Conservation (phyloP, 2,113 vertebrate species). For the Vimba vimba region DNA sequence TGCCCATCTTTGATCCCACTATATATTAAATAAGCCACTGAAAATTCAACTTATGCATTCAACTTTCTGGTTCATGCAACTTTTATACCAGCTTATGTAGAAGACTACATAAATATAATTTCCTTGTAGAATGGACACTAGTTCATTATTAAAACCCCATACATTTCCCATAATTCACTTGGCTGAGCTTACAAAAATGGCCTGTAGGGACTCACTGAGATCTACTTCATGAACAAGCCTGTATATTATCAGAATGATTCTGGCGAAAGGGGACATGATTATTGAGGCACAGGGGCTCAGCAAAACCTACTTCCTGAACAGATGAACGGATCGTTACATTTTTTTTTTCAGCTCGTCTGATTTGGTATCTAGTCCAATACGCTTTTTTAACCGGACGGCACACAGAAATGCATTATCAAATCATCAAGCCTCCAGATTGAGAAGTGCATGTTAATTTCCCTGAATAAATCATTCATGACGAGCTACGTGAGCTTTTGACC, state of each 20-base stretch:
- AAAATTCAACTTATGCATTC: not conserved
- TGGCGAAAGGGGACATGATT: slow-evolving; percentile 32
- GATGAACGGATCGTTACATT: not conserved
- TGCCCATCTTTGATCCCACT: too few species aligned
- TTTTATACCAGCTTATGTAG: not conserved
- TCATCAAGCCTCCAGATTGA: slow-evolving; percentile 45
- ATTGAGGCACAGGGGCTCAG: slow-evolving; percentile 23
- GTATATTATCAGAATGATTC: slow-evolving; percentile 35
- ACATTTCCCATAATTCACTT: slow-evolving; percentile 27
- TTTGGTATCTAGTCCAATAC: slow-evolving; percentile 4
- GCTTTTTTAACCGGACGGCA: slow-evolving; percentile 31
- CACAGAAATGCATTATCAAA: slow-evolving; percentile 38
- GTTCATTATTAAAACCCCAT: slow-evolving; percentile 32
- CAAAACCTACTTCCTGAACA: slow-evolving; percentile 35
- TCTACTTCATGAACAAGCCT: slow-evolving; percentile 36
- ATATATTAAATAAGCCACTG: not conserved
- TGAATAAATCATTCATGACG: slow-evolving; percentile 56
- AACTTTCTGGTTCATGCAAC: not conserved
- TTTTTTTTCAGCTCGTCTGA: not conserved
- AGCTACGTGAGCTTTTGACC: slow-evolving; percentile 40
- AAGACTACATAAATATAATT: not conserved
- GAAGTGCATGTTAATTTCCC: slow-evolving; percentile 52
- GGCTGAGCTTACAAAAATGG: slow-evolving; percentile 14
- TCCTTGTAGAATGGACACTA: not conserved
- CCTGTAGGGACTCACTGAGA: not conserved